phyloP scores from a whole-genome alignment of 2,888 invertebrate species.

The Agrochola litura region DNA sequence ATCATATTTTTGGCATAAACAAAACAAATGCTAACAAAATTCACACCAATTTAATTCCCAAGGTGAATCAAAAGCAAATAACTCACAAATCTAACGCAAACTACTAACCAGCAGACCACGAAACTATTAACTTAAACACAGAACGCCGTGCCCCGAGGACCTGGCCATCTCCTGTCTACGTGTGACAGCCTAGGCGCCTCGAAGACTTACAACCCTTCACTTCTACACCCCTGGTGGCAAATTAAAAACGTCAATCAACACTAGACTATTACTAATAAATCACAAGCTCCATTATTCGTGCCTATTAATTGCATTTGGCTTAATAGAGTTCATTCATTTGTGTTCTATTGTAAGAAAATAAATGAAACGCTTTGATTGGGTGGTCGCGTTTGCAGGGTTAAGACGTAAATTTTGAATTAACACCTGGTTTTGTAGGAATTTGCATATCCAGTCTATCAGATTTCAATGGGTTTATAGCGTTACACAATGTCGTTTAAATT shows the following conservation, averaged over 20 bases:
- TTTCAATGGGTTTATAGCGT: constrained; percentile 55
- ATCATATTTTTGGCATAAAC: background rate
- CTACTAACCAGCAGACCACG: constrained; percentile 54
- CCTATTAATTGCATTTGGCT: constrained; percentile 86
- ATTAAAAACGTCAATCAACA: constrained; percentile 89
- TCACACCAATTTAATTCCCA: constrained; percentile 5
- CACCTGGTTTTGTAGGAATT: constrained; percentile 62
- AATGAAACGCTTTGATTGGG: constrained; percentile 78
- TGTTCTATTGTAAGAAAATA: constrained; percentile 82
- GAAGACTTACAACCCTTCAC: constrained; percentile 68
- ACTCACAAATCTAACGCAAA: constrained; percentile 39
- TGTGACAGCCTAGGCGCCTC: constrained; percentile 74
- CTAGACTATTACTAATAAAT: constrained; percentile 85
- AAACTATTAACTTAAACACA: constrained; percentile 68
- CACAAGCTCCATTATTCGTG: constrained; percentile 82
- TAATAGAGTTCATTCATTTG: constrained; percentile 85
- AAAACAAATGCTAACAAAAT: background rate
- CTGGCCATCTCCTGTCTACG: constrained; percentile 73
- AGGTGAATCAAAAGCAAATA: constrained; percentile 37
- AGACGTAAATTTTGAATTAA: constrained; percentile 67
- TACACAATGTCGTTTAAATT: constrained; percentile 46
- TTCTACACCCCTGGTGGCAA: constrained; percentile 71
- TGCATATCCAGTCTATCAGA: constrained; percentile 61
- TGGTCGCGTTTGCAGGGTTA: constrained; percentile 68
- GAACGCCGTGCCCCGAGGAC: constrained; percentile 67